A percentile compares a stretch with the other conserved stretches of the same genome.
Evolutionary conservation across 2,797 vertebrate genomes (phyloP).

Genomic region (Rhynchonycteris naso): DNA sequence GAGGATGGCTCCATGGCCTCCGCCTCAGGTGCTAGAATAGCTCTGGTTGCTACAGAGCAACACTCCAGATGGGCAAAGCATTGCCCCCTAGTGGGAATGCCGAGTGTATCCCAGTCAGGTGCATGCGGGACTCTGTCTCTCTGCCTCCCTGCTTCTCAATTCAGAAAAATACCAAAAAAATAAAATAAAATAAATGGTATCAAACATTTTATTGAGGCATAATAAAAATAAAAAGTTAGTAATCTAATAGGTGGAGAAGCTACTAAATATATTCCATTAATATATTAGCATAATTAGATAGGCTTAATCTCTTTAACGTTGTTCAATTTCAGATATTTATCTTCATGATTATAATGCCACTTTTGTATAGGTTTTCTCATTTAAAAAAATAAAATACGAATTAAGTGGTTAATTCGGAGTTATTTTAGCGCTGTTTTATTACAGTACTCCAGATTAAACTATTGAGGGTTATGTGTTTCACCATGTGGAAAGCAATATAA

Average conservation of each 20-base stretch:
- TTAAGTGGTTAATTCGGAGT: not conserved
- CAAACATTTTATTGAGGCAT: not conserved
- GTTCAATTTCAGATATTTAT: constrained; percentile 18
- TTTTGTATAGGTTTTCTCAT: not conserved
- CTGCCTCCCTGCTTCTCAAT: no score
- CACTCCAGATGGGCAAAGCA: no score
- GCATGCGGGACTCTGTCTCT: no score
- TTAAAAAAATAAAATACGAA: constrained; percentile 10
- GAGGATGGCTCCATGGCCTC: no score
- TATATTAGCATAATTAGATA: not conserved
- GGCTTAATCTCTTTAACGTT: not conserved
- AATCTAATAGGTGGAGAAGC: not conserved
- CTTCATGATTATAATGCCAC: not conserved
- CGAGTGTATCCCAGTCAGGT: no score
- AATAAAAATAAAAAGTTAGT: constrained; percentile 5
- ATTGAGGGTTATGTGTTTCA: not conserved
- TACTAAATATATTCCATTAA: not conserved
- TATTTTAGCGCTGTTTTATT: not conserved
- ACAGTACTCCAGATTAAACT: not conserved
- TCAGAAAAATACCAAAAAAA: no score
- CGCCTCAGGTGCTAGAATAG: no score
- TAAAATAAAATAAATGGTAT: not conserved
- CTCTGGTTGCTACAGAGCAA: no score
- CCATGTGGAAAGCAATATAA: not conserved
- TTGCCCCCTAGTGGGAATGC: no score